Evolutionary conservation across 2,888 invertebrate genomes (phyloP).

Genomic region (Hipparchia sbordonii): DNA sequence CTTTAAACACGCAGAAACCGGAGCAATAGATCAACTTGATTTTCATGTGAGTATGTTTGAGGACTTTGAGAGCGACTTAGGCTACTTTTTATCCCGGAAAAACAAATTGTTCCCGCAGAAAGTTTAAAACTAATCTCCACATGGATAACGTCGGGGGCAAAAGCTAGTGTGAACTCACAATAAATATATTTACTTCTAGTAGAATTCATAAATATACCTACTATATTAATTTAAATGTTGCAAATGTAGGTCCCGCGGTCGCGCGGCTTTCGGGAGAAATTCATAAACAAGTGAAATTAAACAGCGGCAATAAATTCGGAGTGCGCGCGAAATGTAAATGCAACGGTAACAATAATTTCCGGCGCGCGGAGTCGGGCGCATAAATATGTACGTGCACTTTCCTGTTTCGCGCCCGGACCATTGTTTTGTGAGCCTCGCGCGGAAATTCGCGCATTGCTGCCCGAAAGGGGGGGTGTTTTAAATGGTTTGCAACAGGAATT

Average conservation of each 20-base stretch:
- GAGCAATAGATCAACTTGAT: no score
- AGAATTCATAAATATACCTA: not conserved
- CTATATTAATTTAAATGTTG: not conserved
- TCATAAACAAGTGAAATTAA: slow-evolving; percentile 47
- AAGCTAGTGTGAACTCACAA: no score
- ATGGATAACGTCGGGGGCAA: no score
- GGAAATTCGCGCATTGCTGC: slow-evolving; percentile 18
- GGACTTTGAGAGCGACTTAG: no score
- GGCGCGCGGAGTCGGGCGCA: slow-evolving; percentile 40
- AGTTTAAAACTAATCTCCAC: no score
- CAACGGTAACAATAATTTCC: slow-evolving; percentile 52
- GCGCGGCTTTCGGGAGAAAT: slow-evolving; percentile 15
- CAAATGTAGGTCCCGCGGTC: not conserved
- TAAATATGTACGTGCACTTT: slow-evolving; percentile 43
- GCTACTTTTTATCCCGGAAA: no score
- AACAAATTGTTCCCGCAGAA: no score
- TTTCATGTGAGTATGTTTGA: no score
- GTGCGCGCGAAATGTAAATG: slow-evolving; percentile 51
- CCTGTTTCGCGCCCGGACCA: slow-evolving; percentile 37
- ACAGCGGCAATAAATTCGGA: slow-evolving; percentile 47
- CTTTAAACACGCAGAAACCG: no score
- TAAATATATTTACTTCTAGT: no score
- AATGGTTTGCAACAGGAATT: slow-evolving; percentile 14
- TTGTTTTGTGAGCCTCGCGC: slow-evolving; percentile 33
- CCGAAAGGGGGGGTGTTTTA: slow-evolving; percentile 8